phyloP scores from a whole-genome alignment of 2,888 invertebrate species.

The Drepanosiphum platanoidis region DNA sequence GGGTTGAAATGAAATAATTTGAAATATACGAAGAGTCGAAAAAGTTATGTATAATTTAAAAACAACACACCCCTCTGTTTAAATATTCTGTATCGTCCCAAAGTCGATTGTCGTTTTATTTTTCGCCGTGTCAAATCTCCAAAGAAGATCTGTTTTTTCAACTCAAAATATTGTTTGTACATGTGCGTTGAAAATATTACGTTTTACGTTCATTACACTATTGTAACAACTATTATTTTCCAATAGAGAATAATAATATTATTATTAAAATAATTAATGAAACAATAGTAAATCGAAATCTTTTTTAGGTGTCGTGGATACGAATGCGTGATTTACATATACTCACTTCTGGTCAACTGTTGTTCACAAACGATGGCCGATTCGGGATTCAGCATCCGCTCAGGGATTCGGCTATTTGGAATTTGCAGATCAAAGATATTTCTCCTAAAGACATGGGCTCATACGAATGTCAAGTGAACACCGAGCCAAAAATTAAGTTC shows the following conservation, averaged over 20 bases:
- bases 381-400: conserved; percentile 56
- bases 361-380: conserved; percentile 60
- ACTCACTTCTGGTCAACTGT: conserved; percentile 54
- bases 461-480: conserved; percentile 63
- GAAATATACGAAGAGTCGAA: no score
- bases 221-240: no score
- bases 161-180: not conserved
- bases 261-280: not conserved
- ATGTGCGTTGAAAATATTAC: no score
- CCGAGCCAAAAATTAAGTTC: conserved; percentile 63
- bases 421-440: conserved; percentile 58
- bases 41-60: no score
- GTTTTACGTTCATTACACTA: no score
- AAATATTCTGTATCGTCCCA: no score
- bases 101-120: no score
- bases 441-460: conserved; percentile 59
- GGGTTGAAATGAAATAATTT: no score
- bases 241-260: not conserved
- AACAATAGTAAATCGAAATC: not conserved
- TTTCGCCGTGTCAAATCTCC: no score
- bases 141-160: not conserved
- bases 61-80: no score
- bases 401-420: conserved; percentile 55
- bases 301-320: conserved; percentile 63
- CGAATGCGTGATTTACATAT: conserved; percentile 62